Evolutionary conservation across 2,113 vertebrate species (phyloP), one percentile per base, ranked within the genome.

Genomic region (Nothobranchius furzeri): DNA sequence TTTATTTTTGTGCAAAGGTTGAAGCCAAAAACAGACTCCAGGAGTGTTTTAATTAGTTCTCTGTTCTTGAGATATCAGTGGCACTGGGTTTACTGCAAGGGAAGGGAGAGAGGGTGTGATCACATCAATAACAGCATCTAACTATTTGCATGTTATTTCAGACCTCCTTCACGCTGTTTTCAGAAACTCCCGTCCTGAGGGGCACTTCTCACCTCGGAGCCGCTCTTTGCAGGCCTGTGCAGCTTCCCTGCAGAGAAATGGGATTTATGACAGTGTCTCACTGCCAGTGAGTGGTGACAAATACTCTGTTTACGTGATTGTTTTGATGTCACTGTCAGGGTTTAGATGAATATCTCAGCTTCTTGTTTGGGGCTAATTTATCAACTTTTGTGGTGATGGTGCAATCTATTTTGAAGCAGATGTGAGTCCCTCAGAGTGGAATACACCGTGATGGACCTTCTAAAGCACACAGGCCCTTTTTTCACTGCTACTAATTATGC

Each of bases 11-110:
- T 79, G 77, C 74, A 70, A 75, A 64, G 74, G 81, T 40, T 73
- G 70, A 60, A 81, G 87, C 85, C 76, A 70, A 79, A 89, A 91
- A 91, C 86, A 88, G 87, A 89, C 82, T 65, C 52, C 62, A 40
- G 74, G 79, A 77, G 83, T 79, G 85, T 88, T 89, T 90, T 91
- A 91, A 90, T 91, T 89, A 92, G 82, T 87, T 88, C 84, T 81
- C 37, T 84, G 85, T 84, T 88, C 78, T 78, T 82, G 85, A 85
- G 85, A 85, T 70, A 84, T 89, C 82, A 49, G 83, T 89, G 88
- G 91, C 85, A 88, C 85, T 77, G 24, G 69, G 72, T 59, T 37
- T 40, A 40, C 37, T 75, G 74, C 61, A 13, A 72, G 79, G 66
- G 69, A 75, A 74, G 66, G 73, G 76, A 75, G 73, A 70, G 76